Evolutionary conservation across 2,888 invertebrate species (phyloP), one percentile per base, ranked within the genome.

Genomic region (Diarsia rubi): DNA sequence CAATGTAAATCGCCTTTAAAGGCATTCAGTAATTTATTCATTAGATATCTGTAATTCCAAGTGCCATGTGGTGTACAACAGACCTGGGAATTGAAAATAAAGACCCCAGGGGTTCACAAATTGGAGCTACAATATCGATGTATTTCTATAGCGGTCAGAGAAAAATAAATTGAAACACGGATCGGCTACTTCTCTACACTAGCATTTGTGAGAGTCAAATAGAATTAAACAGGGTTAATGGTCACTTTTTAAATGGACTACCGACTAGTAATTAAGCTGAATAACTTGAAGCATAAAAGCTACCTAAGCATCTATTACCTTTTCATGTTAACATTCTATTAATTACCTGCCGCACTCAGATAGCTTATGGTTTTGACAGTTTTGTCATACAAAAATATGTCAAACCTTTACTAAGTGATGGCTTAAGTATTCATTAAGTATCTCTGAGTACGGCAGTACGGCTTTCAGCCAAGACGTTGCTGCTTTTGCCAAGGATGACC

Each of bases 31-130:
- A 70, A 74, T 74, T 79, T 83, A 81, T 80, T 80, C 57, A 80
- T 83, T 74, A 65, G 49, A 75, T 52, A 64, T 68, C 54, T 75
- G 62, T 78, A 57, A 69, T 83, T 65, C 54, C 49, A 78, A 81
- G 49, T 81, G 79, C 65, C 65, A 63, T 78, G 66, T 73, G 62
- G 69, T 79, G 59, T 78, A 73, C 37, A 49, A 52, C 45, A 52
- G 60, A 49, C n/a, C 54, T 47, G 49, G 57, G 24, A 77, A 83
- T 65, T 68, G 54, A 71, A 63, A 80, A 67, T 64, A 71, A 59
- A 77, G 63, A 70, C 52, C 31, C 63, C 54, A 70, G 70, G 70
- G 42, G 59, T 57, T 57, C 54, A 54, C 27, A 60, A 64, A 75
- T 14, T 49, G 31, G 14, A 52, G 63, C 24, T 14, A 45, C 45